Evolutionary conservation across 2,797 vertebrate genomes (phyloP), one percentile per base, ranked within the genome.

Genomic region (Danio albolineatus): DNA sequence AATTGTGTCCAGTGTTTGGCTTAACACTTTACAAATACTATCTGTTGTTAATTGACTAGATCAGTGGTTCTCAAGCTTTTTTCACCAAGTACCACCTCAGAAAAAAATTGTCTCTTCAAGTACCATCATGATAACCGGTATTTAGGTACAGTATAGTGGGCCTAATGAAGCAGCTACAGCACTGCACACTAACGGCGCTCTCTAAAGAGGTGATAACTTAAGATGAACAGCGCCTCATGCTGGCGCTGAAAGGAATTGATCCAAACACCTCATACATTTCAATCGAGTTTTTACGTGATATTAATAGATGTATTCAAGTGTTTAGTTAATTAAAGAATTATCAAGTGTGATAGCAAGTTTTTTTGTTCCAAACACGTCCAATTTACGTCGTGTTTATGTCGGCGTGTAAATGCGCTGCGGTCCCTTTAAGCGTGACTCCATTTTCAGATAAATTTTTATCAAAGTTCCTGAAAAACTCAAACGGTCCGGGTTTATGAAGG

Each of bases 381-480:
- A 13, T 65, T 10, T 44, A 43, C 43, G 0, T 46, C 12, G 4
- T 19, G 64, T 48, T 10, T 21, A 10, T 44, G 0, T 10, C 5
- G 16, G 9, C 1, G 6, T 19, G 0, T 76, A 65, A 56, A 54
- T 28, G 49, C 10, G 38, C 8, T 0, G 73, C 60, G 73, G 73
- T 13, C 61, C 73, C 73, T 76, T 76, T 76, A 76, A 76, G 10
- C 10, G 17, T 6, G 48, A 64, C 73, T 65, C 73, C 61, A 76
- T 76, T 41, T 76, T 54, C 51, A 14, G 2, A 28, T 4, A n/a
- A 51, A 41, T 21, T 49, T 65, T 54, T 1, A 36, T 76, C 49
- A 56, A 76, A 76, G 61, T 65, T 75, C 19, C 38, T 76, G 60
- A 43, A 51, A 53, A 61, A 19, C n/a, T 41, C 7, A 51, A 51